A percentile compares a stretch with the other conserved stretches of the same genome.
Conservation (phyloP, 2,113 vertebrate species). For the Dasyurus viverrinus region DNA sequence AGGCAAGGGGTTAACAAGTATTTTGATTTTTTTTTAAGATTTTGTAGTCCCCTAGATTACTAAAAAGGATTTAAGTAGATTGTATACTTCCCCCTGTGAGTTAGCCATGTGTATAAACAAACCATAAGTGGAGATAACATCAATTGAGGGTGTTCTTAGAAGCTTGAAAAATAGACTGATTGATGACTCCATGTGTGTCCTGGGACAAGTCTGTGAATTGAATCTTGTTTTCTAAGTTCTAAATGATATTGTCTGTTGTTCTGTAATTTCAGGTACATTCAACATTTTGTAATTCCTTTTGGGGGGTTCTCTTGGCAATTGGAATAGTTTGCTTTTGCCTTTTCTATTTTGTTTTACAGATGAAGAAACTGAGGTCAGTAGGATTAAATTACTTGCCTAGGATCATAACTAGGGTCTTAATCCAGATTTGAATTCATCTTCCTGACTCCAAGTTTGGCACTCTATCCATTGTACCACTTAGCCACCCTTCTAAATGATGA, state of each 20-base stretch:
- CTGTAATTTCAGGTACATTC: background rate
- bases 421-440: background rate
- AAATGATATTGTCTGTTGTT: background rate
- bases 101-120: rapidly evolving
- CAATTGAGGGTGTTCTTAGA: rapidly evolving
- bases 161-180: rapidly evolving
- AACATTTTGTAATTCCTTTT: background rate
- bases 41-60: slow-evolving; percentile 35
- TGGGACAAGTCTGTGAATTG: background rate
- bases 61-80: slow-evolving; percentile 53
- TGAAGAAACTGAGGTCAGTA: background rate
- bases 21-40: slow-evolving; percentile 37
- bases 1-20: slow-evolving; percentile 56
- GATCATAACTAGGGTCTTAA: background rate
- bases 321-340: background rate
- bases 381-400: background rate
- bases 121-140: background rate
- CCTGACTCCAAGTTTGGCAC: too few relatives aligned
- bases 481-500: background rate
- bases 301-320: background rate
- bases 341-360: background rate
- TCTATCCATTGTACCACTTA: background rate
- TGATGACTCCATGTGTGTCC: too few relatives aligned
- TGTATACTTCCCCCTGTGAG: too few relatives aligned
- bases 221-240: background rate